Conservation (phyloP, 2,113 vertebrate genomes). For the Albula goreensis region DNA sequence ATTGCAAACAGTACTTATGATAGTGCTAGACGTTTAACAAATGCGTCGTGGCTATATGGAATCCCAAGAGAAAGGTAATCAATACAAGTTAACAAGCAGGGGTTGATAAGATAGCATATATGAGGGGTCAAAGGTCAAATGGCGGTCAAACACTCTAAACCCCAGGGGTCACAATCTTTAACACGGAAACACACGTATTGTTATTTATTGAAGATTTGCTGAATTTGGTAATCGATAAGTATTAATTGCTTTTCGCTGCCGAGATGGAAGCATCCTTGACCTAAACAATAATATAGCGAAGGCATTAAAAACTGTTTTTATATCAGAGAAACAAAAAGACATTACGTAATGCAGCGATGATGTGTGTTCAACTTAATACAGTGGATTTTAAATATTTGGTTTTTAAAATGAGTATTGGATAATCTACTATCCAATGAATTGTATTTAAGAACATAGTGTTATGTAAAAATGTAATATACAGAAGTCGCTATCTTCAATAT, state of each 20-base stretch:
- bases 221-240: slow-evolving; percentile 2
- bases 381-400: too few species aligned
- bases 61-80: slow-evolving; percentile 81
- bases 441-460: too few species aligned
- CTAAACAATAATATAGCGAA: background rate
- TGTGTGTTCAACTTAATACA: too few species aligned
- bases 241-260: background rate
- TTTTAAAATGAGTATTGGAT: too few species aligned
- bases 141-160: slow-evolving; percentile 91
- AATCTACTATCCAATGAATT: too few species aligned
- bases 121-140: slow-evolving; percentile 92
- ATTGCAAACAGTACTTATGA: slow-evolving; percentile 62
- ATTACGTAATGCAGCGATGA: too few species aligned
- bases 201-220: slow-evolving; percentile 73
- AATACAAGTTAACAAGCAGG: slow-evolving; percentile 83
- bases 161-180: slow-evolving; percentile 88
- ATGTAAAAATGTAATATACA: too few species aligned
- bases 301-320: background rate
- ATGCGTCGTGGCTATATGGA: slow-evolving; percentile 64
- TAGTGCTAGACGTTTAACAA: slow-evolving; percentile 76
- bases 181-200: slow-evolving; percentile 73
- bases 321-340: background rate
- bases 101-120: slow-evolving; percentile 90
- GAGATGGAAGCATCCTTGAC: slow-evolving; percentile 64
- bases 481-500: too few species aligned